phyloP scores from a whole-genome alignment of 2,113 vertebrate genomes.

The Desmodus rotundus region DNA sequence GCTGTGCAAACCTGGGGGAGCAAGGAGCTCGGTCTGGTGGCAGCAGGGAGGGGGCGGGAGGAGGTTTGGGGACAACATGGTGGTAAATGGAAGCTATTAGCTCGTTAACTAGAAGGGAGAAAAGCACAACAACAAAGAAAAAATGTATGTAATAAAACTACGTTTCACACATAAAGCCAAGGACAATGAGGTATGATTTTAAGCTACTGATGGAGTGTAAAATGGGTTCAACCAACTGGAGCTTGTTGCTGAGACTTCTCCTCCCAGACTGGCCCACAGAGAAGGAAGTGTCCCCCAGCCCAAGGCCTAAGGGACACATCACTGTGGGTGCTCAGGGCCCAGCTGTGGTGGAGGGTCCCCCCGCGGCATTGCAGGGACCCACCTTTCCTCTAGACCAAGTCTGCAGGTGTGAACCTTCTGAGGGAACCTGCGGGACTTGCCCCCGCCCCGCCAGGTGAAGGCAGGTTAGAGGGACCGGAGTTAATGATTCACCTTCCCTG shows the following conservation, averaged over 20 bases:
- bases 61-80: background rate
- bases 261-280: background rate
- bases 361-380: background rate
- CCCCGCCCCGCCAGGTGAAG: background rate
- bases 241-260: background rate
- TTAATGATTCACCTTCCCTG: background rate
- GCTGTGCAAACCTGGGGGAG: too few relatives aligned
- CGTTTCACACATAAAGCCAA: background rate
- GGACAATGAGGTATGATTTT: background rate
- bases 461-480: background rate
- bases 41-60: background rate
- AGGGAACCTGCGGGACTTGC: too few relatives aligned
- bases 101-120: background rate
- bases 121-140: background rate
- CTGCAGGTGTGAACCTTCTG: background rate
- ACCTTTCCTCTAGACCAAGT: background rate
- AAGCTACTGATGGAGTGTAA: background rate
- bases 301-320: background rate
- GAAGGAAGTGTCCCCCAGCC: background rate
- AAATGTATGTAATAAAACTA: background rate
- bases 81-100: background rate
- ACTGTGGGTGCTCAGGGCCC: background rate
- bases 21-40: too few relatives aligned
- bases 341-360: accelerated
- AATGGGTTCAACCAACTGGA: background rate